Percentiles rank a stretch among this genome's conserved stretches.
phyloP scores from a whole-genome alignment of 2,888 invertebrate species.

The Agrotis ipsilon region DNA sequence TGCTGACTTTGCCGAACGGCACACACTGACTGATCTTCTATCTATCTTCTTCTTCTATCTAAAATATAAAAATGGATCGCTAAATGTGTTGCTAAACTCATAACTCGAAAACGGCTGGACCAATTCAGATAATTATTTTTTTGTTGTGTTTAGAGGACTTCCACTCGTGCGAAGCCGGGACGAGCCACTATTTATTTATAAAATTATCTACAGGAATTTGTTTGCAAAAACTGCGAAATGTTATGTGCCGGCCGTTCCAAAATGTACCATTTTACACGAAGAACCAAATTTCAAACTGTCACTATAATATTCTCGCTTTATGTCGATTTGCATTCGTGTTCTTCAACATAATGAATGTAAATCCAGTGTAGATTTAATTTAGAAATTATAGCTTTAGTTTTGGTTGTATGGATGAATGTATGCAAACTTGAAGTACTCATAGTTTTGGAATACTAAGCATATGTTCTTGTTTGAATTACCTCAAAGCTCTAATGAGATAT shows the following conservation, averaged over 20 bases:
- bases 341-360: constrained; percentile 41
- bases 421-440: constrained; percentile 10
- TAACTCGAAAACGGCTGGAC: too few species aligned
- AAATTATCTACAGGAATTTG: too few species aligned
- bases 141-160: too few species aligned
- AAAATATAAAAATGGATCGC: too few species aligned
- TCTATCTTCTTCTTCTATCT: too few species aligned
- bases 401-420: constrained; percentile 6
- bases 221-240: neutral
- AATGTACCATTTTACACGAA: neutral
- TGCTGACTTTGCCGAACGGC: too few species aligned
- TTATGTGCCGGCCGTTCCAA: neutral
- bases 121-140: too few species aligned
- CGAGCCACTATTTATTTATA: too few species aligned
- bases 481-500: constrained; percentile 19
- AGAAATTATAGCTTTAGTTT: constrained; percentile 41
- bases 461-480: neutral
- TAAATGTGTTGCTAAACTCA: too few species aligned
- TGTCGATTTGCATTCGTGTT: constrained; percentile 39
- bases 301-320: constrained; percentile 23
- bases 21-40: too few species aligned
- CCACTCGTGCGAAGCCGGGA: too few species aligned
- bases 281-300: constrained; percentile 25
- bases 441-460: constrained; percentile 16
- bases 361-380: constrained; percentile 48